Conservation (phyloP, 2,797 vertebrate species). For the Phaenicophaeus curvirostris region DNA sequence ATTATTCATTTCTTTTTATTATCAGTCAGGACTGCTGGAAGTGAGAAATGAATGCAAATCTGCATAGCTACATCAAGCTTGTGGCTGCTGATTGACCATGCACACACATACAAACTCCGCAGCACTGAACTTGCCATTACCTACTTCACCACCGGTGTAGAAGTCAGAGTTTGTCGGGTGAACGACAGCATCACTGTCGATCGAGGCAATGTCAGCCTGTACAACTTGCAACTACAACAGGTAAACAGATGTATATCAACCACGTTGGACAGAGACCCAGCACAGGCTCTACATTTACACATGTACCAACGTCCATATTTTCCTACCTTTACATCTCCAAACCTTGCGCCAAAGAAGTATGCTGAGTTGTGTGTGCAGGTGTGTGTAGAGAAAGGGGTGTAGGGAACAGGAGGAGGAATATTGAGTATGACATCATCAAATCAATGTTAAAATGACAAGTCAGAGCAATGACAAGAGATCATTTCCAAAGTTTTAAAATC, state of each 20-base stretch:
- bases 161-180: constrained; percentile 99
- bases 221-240: constrained; percentile 99
- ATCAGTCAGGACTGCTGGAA: constrained; percentile 78
- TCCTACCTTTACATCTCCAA: constrained; percentile 80
- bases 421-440: constrained; percentile 79
- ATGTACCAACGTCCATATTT: constrained; percentile 79
- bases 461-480: constrained; percentile 77
- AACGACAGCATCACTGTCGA: constrained; percentile 98
- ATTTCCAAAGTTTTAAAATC: constrained; percentile 75
- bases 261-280: constrained; percentile 82
- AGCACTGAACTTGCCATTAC: constrained; percentile 92
- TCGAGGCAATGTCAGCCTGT: constrained; percentile 98
- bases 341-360: constrained; percentile 75
- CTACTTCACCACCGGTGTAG: constrained; percentile 99
- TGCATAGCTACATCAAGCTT: constrained; percentile 81
- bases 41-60: constrained; percentile 82
- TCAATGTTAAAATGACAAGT: constrained; percentile 78
- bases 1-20: background rate
- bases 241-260: constrained; percentile 88
- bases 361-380: constrained; percentile 77
- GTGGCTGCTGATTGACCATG: constrained; percentile 82
- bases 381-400: constrained; percentile 76
- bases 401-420: constrained; percentile 75
- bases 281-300: constrained; percentile 83
- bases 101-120: constrained; percentile 82